Base-by-base conservation (phyloP, 2,888 invertebrate genomes). In the Gnatocerus cornutus region DNA sequence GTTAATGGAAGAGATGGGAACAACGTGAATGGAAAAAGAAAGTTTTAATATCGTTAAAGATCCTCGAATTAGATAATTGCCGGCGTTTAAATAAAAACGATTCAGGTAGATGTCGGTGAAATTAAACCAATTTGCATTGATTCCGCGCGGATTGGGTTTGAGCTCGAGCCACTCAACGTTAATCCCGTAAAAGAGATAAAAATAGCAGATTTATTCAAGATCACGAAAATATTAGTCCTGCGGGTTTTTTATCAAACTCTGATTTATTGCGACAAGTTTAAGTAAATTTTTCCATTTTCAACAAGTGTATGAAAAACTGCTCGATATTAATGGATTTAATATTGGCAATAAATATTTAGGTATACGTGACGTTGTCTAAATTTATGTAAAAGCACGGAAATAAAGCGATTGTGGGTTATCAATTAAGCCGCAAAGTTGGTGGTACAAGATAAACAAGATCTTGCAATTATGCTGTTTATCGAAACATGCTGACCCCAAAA, bases 401-500 rank as follows among this genome's bases (percentile, higher is more conserved):
- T 33, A 21, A 21, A 21, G 4, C 1, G 21, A 3, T 21, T 21
- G 4, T 4, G 21, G 21, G 21, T 37, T 37, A 37, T 37, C 37
- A 37, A 37, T 37, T 37, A 37, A 37, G 8, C 37, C 7, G 2
- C 21, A 21, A 21, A 21, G 21, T 21, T 21, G 21, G 2, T 21
- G 21, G 1, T 21, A 16, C 21, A 46, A 14, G 46, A 3, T 16
- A 46, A 46, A 46, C 46, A 46, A 21, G 46, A 9, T 16, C 46
- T 46, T 46, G 46, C 21, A 46, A 46, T 46, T 46, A 46, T 21
- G 21, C 46, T 16, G 16, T 46, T 46, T 46, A 46, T 46, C n/a
- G 46, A 46, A 16, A 46, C 21, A 46, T 13, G 46, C 46, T 46
- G 8, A 46, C 46, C 43, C 46, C n/a, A 21, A 46, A 46, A 14